phyloP scores from a whole-genome alignment of 2,113 vertebrate species.

The Motacilla tschutschensis region DNA sequence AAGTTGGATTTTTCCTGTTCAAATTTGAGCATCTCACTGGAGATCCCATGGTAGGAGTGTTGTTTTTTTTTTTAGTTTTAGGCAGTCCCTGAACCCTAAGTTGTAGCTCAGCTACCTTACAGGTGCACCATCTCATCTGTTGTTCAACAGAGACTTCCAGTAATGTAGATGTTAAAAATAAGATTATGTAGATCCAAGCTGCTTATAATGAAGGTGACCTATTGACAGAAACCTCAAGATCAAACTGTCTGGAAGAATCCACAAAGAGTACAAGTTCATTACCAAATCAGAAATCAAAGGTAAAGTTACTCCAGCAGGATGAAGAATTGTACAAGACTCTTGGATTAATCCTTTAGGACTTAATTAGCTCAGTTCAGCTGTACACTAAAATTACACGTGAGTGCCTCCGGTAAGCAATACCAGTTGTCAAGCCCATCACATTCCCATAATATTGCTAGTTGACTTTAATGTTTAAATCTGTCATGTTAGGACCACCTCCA shows the following conservation, averaged over 20 bases:
- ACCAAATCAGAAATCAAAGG: not conserved
- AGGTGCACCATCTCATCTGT: not conserved
- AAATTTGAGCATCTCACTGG: not conserved
- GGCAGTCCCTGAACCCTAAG: not conserved
- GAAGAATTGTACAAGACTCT: not conserved
- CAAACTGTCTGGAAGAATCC: not conserved
- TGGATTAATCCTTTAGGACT: not conserved
- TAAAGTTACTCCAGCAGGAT: not conserved
- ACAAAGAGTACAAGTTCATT: not conserved
- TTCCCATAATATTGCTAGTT: not conserved
- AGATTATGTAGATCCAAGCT: not conserved
- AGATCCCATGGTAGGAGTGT: not conserved
- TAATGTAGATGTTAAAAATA: not conserved
- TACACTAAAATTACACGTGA: not conserved
- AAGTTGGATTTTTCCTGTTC: not conserved
- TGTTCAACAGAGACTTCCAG: not conserved
- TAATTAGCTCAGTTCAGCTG: not conserved
- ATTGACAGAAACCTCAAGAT: not conserved
- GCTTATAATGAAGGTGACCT: not conserved
- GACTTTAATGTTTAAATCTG: not conserved
- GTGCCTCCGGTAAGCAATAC: not conserved
- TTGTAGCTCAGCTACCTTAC: not conserved
- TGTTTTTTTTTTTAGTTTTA: no score
- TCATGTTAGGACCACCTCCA: constrained; percentile 33
- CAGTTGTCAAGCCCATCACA: not conserved